Evolutionary conservation across 2,888 invertebrate genomes (phyloP).

Genomic region (Tachina fera): DNA sequence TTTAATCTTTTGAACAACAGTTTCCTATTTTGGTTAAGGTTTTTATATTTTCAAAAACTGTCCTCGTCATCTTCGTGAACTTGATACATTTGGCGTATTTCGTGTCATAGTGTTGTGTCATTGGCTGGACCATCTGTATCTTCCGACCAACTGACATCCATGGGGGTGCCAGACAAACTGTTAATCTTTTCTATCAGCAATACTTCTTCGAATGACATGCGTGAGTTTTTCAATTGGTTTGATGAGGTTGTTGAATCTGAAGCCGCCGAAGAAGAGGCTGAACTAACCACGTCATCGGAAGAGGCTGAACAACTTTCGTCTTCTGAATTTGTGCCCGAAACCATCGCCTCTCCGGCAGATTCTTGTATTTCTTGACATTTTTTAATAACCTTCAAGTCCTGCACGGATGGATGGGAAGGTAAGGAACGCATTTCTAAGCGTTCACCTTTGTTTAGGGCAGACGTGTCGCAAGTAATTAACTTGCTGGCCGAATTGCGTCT

Average conservation of each 20-base stretch:
- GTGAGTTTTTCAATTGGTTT: slow-evolving; percentile 75
- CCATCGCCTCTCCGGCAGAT: slow-evolving; percentile 87
- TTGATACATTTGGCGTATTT: slow-evolving; percentile 75
- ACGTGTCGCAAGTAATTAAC: slow-evolving; percentile 81
- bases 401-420: slow-evolving; percentile 79
- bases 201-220: slow-evolving; percentile 81
- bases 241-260: slow-evolving; percentile 74
- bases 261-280: slow-evolving; percentile 81
- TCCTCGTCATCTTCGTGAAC: slow-evolving; percentile 80
- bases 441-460: slow-evolving; percentile 77
- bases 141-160: slow-evolving; percentile 83
- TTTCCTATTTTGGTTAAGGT: slow-evolving; percentile 52
- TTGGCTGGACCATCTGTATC: slow-evolving; percentile 78
- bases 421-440: slow-evolving; percentile 77
- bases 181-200: slow-evolving; percentile 79
- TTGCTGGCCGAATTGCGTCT: slow-evolving; percentile 73
- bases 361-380: slow-evolving; percentile 85
- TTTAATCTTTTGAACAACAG: slow-evolving; percentile 63
- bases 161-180: slow-evolving; percentile 83
- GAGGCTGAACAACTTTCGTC: slow-evolving; percentile 85
- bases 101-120: slow-evolving; percentile 80
- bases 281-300: slow-evolving; percentile 83
- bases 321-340: slow-evolving; percentile 86
- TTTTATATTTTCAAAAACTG: slow-evolving; percentile 80
- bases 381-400: slow-evolving; percentile 79